Conservation (phyloP, 2,888 invertebrate genomes). For the Heliconius hortense region DNA sequence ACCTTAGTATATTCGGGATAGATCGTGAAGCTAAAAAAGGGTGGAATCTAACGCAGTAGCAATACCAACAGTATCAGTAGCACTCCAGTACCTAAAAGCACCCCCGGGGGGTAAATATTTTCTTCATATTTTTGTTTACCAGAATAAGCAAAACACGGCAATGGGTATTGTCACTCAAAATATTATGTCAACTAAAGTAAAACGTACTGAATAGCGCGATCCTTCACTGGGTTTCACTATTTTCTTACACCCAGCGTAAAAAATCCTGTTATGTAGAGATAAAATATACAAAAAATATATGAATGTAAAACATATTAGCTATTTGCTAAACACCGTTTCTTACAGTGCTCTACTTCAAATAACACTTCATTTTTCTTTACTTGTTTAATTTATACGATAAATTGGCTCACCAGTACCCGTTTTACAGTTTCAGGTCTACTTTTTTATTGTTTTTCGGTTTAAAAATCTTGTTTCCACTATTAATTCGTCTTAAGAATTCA, state of each 20-base stretch:
- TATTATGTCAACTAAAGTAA: background rate
- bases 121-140: background rate
- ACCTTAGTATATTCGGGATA: too few relatives aligned
- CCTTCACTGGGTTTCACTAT: background rate
- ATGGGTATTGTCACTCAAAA: background rate
- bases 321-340: background rate
- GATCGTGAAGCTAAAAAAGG: too few relatives aligned
- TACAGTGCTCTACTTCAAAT: background rate
- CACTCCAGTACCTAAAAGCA: too few relatives aligned
- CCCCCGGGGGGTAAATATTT: background rate
- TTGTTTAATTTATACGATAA: constrained; percentile 1
- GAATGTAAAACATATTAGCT: background rate
- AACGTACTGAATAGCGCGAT: background rate
- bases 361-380: background rate
- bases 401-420: background rate
- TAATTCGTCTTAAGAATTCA: background rate
- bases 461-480: background rate
- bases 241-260: background rate
- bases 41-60: background rate
- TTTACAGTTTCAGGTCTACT: background rate
- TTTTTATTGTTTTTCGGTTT: constrained; percentile 8
- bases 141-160: background rate
- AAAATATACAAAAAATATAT: background rate
- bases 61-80: background rate
- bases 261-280: background rate